These are phyloP conservation scores for Acanthosepion esculentum DNA, from an alignment of 2,888 invertebrate species.

Conservation along the genomic window DNA sequence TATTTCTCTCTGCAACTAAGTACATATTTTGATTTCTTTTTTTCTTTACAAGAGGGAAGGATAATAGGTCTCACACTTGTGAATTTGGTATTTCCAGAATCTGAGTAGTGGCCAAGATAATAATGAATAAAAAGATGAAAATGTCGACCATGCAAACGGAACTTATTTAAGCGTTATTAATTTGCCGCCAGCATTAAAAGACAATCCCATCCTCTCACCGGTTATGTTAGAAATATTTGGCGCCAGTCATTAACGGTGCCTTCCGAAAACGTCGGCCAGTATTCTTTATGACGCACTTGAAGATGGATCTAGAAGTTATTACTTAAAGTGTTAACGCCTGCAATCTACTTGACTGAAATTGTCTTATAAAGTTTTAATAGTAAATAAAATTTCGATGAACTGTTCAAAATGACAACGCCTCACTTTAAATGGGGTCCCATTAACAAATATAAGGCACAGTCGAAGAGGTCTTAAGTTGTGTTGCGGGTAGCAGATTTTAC, in stretches of 20 bases:
- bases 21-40: too few species aligned
- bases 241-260: conserved; percentile 4
- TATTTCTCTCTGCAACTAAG: too few species aligned
- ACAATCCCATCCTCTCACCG: neutral
- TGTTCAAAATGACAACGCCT: neutral
- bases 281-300: neutral
- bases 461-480: too few species aligned
- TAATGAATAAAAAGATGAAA: neutral
- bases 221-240: neutral
- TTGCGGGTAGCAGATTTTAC: too few species aligned
- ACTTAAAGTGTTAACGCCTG: neutral
- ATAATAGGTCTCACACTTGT: too few species aligned
- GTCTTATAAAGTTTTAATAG: neutral
- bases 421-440: too few species aligned
- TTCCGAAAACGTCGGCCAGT: neutral
- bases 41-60: too few species aligned
- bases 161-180: neutral
- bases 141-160: neutral
- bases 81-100: too few species aligned
- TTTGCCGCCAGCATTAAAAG: neutral
- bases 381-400: neutral
- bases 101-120: neutral
- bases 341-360: neutral
- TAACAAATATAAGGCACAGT: too few species aligned
- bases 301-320: neutral